These are phyloP conservation scores for Dermochelys coriacea DNA, from an alignment of 2,797 vertebrate species.

Conservation along the genomic window DNA sequence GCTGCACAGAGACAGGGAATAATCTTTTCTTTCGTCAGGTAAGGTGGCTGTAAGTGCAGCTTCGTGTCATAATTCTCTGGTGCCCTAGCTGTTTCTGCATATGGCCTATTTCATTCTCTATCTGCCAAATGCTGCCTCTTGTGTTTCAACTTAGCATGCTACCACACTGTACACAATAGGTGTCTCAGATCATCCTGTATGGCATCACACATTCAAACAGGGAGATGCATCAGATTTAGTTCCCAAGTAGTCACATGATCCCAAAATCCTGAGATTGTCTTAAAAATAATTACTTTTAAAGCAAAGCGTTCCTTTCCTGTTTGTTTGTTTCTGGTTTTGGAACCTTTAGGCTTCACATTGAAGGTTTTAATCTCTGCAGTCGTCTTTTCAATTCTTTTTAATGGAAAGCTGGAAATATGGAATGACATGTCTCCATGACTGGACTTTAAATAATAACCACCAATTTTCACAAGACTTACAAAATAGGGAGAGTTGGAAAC, in stretches of 20 bases:
- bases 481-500: neutral
- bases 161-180: neutral
- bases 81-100: neutral
- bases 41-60: neutral
- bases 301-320: neutral
- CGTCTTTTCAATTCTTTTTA: neutral
- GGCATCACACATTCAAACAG: neutral
- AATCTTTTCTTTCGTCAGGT: neutral
- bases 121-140: neutral
- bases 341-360: neutral
- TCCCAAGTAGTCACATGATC: neutral
- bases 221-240: neutral
- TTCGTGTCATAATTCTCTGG: neutral
- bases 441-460: neutral
- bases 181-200: neutral
- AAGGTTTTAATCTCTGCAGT: neutral
- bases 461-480: neutral
- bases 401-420: neutral
- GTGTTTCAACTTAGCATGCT: neutral
- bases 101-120: neutral
- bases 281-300: neutral
- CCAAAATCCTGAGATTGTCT: neutral
- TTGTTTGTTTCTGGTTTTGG: neutral
- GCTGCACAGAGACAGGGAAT: neutral
- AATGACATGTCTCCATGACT: neutral